Evolutionary conservation across 37 sponge, comb jelly and placozoan species (phyloP), one percentile per base, ranked within the genome.

Genomic region (Halichondria panicea): DNA sequence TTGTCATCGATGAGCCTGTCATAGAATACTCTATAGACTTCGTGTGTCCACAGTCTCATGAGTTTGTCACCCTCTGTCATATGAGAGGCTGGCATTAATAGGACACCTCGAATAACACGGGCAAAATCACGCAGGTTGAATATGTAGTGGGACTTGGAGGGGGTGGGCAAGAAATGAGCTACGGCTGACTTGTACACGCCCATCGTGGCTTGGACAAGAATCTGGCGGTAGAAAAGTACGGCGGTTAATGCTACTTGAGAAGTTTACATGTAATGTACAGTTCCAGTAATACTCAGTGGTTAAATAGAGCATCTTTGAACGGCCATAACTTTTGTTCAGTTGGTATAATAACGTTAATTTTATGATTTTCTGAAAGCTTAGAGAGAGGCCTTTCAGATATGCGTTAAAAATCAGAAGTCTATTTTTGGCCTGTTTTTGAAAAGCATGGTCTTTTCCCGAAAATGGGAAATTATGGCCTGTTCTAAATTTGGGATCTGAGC

Each of bases 71-170:
- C 92, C 22, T 94, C 99, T 0, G 65, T 78, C 81, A 94, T 72
- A 74, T 88, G 81, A 6, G 87, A 81, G 72, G 89, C 87, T 40
- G 94, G 95, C 15, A 90, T 75, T 45, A 97, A 95, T 41, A 97
- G 78, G 4, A 86, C 84, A 1, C 99, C 99, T 25, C 78, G 53
- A 37, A 97, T 68, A 21, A 97, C 95, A 60, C 99, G 93, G 21
- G 99, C 76, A 71, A 97, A 97, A 70, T 97, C 99, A 40, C 99
- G 81, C 55, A 97, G 77, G 68, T 97, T 97, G 83, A 97, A 97
- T 40, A 97, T 86, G 63, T 97, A 97, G 75, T 97, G 99, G 18
- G 99, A 97, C 71, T 97, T 97, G 66, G 93, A 81, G 30, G 99
- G 99, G 43, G 95, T 97, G 38, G 99, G 99, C 1, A 97, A 87